A percentile compares a stretch with the other conserved stretches of the same genome.
Conservation (phyloP, 2,888 invertebrate species). For the Mesorhabditis sp. region DNA sequence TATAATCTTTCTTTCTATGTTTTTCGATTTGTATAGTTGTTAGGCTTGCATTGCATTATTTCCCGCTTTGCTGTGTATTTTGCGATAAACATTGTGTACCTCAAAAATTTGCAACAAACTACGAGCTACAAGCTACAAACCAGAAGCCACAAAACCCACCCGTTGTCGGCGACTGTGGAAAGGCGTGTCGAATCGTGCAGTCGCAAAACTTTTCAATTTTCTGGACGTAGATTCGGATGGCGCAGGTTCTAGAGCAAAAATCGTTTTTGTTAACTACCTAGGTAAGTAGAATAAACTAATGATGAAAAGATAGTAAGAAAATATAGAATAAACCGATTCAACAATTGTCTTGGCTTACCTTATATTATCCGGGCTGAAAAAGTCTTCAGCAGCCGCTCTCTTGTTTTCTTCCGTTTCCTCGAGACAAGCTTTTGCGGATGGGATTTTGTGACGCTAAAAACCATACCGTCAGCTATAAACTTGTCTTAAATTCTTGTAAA, state of each 20-base stretch:
- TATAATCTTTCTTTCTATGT: too few relatives aligned
- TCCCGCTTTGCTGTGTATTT: neutral
- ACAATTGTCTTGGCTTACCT: neutral
- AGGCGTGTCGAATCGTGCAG: slow-evolving; percentile 47
- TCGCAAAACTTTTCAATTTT: slow-evolving; percentile 47
- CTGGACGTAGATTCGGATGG: slow-evolving; percentile 36
- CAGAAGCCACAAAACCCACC: slow-evolving; percentile 5
- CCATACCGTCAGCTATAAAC: neutral
- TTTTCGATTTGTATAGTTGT: too few relatives aligned
- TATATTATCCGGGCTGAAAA: slow-evolving; percentile 38
- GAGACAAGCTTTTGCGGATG: slow-evolving; percentile 42
- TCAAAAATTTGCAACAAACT: slow-evolving; percentile 8
- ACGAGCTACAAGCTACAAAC: neutral
- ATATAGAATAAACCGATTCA: neutral
- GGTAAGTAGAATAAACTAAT: neutral
- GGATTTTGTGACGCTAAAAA: slow-evolving; percentile 47
- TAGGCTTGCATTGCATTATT: too few relatives aligned
- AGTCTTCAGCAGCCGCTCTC: slow-evolving; percentile 28
- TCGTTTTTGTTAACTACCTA: too few relatives aligned
- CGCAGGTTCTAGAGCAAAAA: slow-evolving; percentile 19
- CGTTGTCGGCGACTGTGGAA: slow-evolving; percentile 28
- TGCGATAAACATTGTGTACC: neutral
- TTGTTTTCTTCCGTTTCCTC: slow-evolving; percentile 39
- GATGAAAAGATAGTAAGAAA: neutral
- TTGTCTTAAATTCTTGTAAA: neutral